A percentile compares a stretch with the other conserved stretches of the same genome.
Evolutionary conservation across 2,797 vertebrate species (phyloP).

Genomic region (Molossus alvarezi): DNA sequence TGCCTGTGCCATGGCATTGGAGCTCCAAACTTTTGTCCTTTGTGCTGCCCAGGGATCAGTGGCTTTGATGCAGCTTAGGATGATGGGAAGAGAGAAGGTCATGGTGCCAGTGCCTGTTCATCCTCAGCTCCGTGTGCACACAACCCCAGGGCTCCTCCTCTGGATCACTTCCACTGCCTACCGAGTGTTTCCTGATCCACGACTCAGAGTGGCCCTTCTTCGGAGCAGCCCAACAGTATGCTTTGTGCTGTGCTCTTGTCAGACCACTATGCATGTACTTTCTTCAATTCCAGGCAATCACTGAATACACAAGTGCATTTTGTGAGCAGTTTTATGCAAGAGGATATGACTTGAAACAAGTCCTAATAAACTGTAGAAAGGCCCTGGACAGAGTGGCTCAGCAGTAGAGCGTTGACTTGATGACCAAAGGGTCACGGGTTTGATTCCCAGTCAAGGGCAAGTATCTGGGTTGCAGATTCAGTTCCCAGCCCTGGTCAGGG

Average conservation of each 20-base stretch:
- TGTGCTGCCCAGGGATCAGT: background rate
- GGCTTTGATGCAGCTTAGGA: background rate
- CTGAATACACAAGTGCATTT: conserved; percentile 2
- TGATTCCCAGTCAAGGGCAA: too few relatives aligned
- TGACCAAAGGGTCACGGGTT: too few relatives aligned
- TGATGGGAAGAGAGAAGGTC: background rate
- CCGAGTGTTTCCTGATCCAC: background rate
- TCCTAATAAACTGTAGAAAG: background rate
- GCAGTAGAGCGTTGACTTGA: too few relatives aligned
- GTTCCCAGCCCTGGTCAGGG: too few relatives aligned
- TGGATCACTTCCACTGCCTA: background rate
- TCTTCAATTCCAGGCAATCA: background rate
- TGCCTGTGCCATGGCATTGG: background rate
- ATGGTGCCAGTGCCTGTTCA: background rate
- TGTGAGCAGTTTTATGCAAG: background rate
- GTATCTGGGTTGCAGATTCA: too few relatives aligned
- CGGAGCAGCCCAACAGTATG: background rate
- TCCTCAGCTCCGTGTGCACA: too few relatives aligned
- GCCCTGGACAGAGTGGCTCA: too few relatives aligned
- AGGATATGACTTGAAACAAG: background rate
- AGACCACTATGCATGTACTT: background rate
- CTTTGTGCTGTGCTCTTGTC: background rate
- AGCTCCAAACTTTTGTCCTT: background rate
- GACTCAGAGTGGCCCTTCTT: background rate
- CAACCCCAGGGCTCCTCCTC: background rate